Evolutionary conservation across 1,140 invertebrate genomes (phyloP).

Genomic region (Geopemphigus sp.): DNA sequence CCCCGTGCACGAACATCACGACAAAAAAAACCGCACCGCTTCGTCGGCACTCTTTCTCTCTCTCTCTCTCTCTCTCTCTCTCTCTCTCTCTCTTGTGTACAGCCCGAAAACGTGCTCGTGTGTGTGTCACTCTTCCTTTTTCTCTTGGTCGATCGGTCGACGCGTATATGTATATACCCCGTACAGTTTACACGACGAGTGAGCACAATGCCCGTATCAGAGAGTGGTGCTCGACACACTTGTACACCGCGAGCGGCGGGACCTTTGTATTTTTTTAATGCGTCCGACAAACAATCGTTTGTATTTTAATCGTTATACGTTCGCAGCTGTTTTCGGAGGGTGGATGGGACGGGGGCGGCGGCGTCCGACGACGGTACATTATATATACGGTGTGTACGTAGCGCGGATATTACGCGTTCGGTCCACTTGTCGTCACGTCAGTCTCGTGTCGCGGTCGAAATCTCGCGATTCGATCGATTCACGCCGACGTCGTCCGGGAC

Average conservation of each 20-base stretch:
- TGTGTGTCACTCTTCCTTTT: neutral
- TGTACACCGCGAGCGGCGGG: neutral
- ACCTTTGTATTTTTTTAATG: constrained; percentile 48
- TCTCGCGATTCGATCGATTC: no score
- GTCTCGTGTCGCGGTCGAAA: no score
- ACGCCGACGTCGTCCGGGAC: no score
- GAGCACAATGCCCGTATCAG: constrained; percentile 3
- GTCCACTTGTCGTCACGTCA: neutral
- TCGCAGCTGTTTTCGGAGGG: constrained; percentile 31
- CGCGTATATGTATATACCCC: neutral
- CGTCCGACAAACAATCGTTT: constrained; percentile 46
- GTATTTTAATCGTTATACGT: constrained; percentile 40
- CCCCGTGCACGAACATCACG: neutral
- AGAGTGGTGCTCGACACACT: constrained; percentile 44
- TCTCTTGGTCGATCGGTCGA: neutral
- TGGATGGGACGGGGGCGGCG: neutral
- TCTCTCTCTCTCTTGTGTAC: neutral
- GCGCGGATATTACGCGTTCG: neutral
- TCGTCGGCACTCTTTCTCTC: no score
- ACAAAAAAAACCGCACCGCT: neutral
- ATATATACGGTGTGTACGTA: neutral
- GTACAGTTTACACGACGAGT: neutral
- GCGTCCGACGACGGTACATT: neutral
- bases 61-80: neutral
- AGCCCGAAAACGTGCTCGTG: neutral